phyloP scores from a whole-genome alignment of 2,888 invertebrate species.

The Priapulus caudatus region DNA sequence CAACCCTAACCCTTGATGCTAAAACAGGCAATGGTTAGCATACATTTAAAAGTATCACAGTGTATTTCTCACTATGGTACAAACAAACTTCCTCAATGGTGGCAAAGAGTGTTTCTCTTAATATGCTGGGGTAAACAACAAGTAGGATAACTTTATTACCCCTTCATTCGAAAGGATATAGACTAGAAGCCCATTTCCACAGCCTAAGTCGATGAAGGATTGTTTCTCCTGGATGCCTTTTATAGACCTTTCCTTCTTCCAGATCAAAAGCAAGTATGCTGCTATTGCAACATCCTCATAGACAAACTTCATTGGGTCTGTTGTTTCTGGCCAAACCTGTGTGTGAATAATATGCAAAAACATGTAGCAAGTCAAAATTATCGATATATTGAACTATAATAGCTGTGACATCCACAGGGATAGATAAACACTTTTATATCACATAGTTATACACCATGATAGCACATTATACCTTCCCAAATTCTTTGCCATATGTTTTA shows the following conservation, averaged over 20 bases:
- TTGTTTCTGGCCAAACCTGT: conserved; percentile 80
- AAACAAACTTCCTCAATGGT: too few species aligned
- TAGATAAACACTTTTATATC: not conserved
- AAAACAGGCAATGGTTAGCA: too few species aligned
- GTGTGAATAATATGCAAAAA: not conserved
- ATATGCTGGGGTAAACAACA: too few species aligned
- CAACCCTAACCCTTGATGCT: conserved; percentile 60
- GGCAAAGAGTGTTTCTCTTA: too few species aligned
- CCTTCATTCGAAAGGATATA: conserved; percentile 73
- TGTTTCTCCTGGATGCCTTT: conserved; percentile 40
- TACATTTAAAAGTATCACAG: too few species aligned
- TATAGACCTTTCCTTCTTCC: conserved; percentile 50
- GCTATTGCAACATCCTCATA: conserved; percentile 94
- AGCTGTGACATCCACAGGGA: too few species aligned
- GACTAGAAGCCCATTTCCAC: conserved; percentile 90
- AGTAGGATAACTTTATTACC: conserved; percentile 28
- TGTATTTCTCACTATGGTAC: too few species aligned
- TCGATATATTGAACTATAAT: too few species aligned
- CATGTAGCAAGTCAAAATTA: not conserved
- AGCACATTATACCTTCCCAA: not conserved
- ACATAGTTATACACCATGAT: not conserved
- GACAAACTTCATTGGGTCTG: conserved; percentile 86
- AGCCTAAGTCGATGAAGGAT: conserved; percentile 84
- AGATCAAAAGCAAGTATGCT: conserved; percentile 62
- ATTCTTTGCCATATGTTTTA: not conserved